Conservation (phyloP, 2,113 vertebrate genomes). For the Ginglymostoma cirratum region DNA sequence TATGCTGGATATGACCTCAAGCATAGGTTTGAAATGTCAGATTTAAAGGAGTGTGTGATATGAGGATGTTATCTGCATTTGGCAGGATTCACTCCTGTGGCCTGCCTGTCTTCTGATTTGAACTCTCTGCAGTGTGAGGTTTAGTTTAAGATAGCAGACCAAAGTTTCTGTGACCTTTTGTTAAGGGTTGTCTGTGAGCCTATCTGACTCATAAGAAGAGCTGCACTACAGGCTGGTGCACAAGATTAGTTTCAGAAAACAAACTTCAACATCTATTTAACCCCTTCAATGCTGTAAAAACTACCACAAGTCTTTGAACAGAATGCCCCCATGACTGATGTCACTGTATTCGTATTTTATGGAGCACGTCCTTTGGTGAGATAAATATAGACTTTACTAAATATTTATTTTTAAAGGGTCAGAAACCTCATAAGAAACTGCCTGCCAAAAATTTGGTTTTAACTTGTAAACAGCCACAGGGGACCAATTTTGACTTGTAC, state of each 20-base stretch:
- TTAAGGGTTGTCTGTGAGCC: background rate
- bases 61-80: background rate
- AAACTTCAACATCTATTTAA: constrained; percentile 29
- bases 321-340: background rate
- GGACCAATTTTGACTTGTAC: background rate
- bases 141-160: background rate
- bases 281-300: constrained; percentile 32
- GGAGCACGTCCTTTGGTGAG: too few species aligned
- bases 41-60: background rate
- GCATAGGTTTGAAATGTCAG: background rate
- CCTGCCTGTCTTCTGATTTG: background rate
- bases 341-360: too few species aligned
- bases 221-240: constrained; percentile 18
- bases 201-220: constrained; percentile 36
- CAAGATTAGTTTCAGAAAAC: constrained; percentile 21
- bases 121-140: constrained; percentile 6
- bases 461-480: background rate
- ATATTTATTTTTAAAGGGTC: background rate
- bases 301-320: constrained; percentile 6
- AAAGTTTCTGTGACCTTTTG: constrained; percentile 34
- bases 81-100: constrained; percentile 30
- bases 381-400: background rate
- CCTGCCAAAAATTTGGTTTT: background rate
- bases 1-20: background rate
- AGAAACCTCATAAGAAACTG: background rate